Evolutionary conservation across 1,140 invertebrate genomes (phyloP).

Genomic region (Telenomus remus): DNA sequence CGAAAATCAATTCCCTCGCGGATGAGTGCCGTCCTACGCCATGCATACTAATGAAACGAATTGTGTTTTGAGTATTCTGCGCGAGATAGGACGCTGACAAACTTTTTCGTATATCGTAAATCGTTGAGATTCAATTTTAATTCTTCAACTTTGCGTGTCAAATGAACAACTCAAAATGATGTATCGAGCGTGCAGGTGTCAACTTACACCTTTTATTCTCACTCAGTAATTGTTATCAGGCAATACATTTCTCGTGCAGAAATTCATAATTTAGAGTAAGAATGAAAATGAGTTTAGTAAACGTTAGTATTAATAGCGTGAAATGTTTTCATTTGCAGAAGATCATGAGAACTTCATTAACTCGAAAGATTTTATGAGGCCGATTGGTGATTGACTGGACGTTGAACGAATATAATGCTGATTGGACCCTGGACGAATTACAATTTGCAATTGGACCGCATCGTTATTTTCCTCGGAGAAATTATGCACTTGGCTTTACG

Average conservation of each 20-base stretch:
- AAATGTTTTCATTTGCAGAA: conserved; percentile 14
- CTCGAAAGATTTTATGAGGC: conserved; percentile 65
- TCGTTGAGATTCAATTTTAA: conserved; percentile 12
- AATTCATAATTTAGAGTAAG: too few relatives aligned
- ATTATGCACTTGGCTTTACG: conserved; percentile 67
- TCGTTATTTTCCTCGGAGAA: conserved; percentile 47
- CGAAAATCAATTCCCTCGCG: conserved; percentile 65
- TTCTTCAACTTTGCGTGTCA: not conserved
- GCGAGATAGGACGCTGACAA: conserved; percentile 11
- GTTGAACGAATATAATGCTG: conserved; percentile 63
- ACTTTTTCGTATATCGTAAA: conserved; percentile 17
- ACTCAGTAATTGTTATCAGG: too few relatives aligned
- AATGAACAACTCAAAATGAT: too few relatives aligned
- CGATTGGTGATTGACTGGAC: conserved; percentile 59
- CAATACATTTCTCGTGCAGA: too few relatives aligned
- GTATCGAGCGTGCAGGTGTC: too few relatives aligned
- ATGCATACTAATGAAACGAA: conserved; percentile 66
- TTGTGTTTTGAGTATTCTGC: conserved; percentile 4
- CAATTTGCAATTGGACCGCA: conserved; percentile 50
- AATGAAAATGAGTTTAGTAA: too few relatives aligned
- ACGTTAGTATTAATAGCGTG: conserved; percentile 10
- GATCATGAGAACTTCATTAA: conserved; percentile 64
- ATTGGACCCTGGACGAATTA: conserved; percentile 66
- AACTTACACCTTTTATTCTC: too few relatives aligned
- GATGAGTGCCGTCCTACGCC: conserved; percentile 29